Base-by-base conservation (phyloP, 2,113 vertebrate genomes). In the Oenanthe melanoleuca region DNA sequence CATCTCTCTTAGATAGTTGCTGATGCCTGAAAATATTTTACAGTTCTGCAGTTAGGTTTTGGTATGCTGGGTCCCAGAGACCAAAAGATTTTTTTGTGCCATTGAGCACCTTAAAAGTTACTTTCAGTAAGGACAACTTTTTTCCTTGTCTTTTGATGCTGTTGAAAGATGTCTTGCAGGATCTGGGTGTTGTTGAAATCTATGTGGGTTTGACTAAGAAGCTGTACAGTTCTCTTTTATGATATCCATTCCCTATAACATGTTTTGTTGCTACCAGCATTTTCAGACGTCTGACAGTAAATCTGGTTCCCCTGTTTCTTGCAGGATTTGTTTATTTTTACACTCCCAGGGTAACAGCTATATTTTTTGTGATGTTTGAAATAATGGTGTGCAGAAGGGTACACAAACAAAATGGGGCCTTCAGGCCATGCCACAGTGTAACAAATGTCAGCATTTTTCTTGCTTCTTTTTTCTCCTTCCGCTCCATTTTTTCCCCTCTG, bases 241-340 rank as follows among this genome's bases (percentile, higher is more conserved):
- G 29, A 75, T 70, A 93, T 31, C 14, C 44, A 70, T 80, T 22
- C 42, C 59, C 91, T 94, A 71, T 52, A 80, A 55, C 37, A 28
- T 42, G 49, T 86, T 75, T 73, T 96, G 60, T 89, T 87, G 59
- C 40, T 93, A 78, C 67, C 44, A 93, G 82, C 86, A 53, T 86
- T 95, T 96, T 86, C 64, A 60, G 81, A 94, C 38, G 6, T 83
- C 72, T 86, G 37, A 56, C 33, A 53, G 61, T 83, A 96, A 95
- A 93, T 89, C 64, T 86, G 49, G 71, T 74, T 92, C 37, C 59
- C 42, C 15, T 84, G 22, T 81, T 86, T 70, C 70, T 56, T 60
- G 29, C 18, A 64, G 23, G 52, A 80, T 91, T 78, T 79, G 65
- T 93, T 92, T 94, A 77, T 73, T 96, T 93, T 90, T 86, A 65